Evolutionary conservation across 2,888 invertebrate genomes (phyloP).

Genomic region (Miltochrista miniata): DNA sequence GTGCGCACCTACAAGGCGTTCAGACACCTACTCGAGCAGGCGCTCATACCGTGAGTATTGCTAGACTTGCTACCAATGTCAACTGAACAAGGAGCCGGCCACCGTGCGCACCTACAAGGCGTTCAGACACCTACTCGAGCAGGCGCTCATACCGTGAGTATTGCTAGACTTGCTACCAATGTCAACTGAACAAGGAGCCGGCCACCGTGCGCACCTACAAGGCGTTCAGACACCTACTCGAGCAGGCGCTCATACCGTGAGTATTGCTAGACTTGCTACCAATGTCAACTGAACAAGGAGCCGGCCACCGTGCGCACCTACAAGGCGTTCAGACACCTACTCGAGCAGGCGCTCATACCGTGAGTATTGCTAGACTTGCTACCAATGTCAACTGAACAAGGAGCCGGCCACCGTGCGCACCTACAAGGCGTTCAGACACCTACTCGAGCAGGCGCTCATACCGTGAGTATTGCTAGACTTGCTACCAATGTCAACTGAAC

Average conservation of each 20-base stretch:
- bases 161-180: too few relatives aligned
- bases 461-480: constrained; percentile 57
- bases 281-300: constrained; percentile 46
- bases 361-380: constrained; percentile 51
- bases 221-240: constrained; percentile 58
- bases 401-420: constrained; percentile 52
- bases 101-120: constrained; percentile 54
- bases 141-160: constrained; percentile 60
- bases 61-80: too few relatives aligned
- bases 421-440: constrained; percentile 53
- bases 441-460: constrained; percentile 52
- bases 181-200: constrained; percentile 44
- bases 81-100: constrained; percentile 46
- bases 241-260: constrained; percentile 57
- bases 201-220: constrained; percentile 50
- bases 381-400: too few relatives aligned
- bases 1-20: constrained; percentile 56
- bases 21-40: constrained; percentile 50
- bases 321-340: constrained; percentile 55
- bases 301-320: constrained; percentile 49
- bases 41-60: constrained; percentile 58
- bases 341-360: constrained; percentile 55
- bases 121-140: constrained; percentile 52
- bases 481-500: too few relatives aligned
- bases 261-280: too few relatives aligned